Evolutionary conservation across 2,888 invertebrate genomes (phyloP).

Genomic region (Acanthosepion pharaonis): DNA sequence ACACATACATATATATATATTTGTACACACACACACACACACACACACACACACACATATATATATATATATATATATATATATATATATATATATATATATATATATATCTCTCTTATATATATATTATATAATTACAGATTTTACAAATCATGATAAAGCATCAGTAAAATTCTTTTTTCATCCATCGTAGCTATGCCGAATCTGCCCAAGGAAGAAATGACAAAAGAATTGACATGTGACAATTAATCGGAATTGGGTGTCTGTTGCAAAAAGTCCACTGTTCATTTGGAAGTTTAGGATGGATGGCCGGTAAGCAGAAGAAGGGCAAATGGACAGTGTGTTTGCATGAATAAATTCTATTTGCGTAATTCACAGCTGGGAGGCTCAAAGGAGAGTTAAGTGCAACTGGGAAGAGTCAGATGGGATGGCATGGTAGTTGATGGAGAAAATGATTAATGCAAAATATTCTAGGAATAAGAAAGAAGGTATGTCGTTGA

Average conservation of each 20-base stretch:
- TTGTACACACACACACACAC: too few species aligned
- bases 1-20: too few species aligned
- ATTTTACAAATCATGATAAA: neutral
- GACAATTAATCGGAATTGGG: neutral
- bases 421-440: neutral
- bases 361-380: neutral
- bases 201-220: neutral
- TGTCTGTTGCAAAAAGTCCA: neutral
- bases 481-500: neutral
- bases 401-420: neutral
- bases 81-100: too few species aligned
- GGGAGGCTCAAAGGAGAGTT: neutral
- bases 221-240: neutral
- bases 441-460: neutral
- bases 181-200: neutral
- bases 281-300: too few species aligned
- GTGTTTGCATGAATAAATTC: neutral
- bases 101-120: too few species aligned
- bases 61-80: too few species aligned
- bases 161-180: neutral
- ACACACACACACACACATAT: too few species aligned
- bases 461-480: neutral
- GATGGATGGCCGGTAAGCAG: neutral
- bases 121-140: neutral
- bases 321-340: neutral